Evolutionary conservation across 2,113 vertebrate species (phyloP).

Genomic region (Xiphorhynchus elegans): DNA sequence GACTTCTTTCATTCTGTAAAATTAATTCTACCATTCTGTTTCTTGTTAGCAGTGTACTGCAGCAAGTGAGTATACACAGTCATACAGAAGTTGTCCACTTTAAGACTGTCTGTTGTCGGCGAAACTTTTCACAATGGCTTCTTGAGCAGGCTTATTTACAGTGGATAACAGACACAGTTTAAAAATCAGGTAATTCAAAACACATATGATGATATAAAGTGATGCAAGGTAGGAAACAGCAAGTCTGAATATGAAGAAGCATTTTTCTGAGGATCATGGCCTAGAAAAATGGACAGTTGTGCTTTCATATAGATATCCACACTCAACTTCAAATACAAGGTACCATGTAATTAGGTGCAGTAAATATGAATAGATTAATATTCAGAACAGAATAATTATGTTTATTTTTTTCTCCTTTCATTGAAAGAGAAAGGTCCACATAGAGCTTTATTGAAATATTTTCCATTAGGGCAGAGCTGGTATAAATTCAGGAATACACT

Average conservation of each 20-base stretch:
- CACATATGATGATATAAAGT: not conserved
- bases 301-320: not conserved
- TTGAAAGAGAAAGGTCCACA: not conserved
- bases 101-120: not conserved
- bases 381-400: not conserved
- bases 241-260: not conserved
- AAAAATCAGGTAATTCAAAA: not conserved
- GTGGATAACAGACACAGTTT: not conserved
- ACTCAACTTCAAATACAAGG: not conserved
- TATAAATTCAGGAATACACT: not conserved
- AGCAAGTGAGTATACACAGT: not conserved
- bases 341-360: not conserved
- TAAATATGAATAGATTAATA: not conserved
- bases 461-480: not conserved
- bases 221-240: not conserved
- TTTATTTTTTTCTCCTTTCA: not conserved
- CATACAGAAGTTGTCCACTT: not conserved
- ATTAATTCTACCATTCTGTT: not conserved
- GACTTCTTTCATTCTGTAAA: not conserved
- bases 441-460: not conserved
- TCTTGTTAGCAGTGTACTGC: not conserved
- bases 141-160: not conserved
- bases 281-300: not conserved
- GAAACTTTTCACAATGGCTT: not conserved
- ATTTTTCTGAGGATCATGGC: not conserved